phyloP scores from a whole-genome alignment of 2,113 vertebrate species.

The Vimba vimba region DNA sequence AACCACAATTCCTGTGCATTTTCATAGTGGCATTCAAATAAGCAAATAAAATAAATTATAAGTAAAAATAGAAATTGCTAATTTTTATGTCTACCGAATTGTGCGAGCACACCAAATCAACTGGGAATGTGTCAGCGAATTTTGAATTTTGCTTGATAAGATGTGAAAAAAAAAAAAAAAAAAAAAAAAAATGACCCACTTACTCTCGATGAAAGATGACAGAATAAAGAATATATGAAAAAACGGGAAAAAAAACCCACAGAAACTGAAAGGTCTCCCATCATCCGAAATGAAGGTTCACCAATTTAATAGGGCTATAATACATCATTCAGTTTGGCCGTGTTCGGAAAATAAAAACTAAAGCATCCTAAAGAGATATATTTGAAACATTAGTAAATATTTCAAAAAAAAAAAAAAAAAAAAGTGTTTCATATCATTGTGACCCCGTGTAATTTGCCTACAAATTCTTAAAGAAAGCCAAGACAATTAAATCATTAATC shows the following conservation, averaged over 20 bases:
- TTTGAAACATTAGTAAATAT: background rate
- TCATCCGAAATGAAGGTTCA: background rate
- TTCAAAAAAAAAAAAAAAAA: background rate
- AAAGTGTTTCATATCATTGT: background rate
- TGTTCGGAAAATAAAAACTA: background rate
- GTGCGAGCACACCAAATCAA: background rate
- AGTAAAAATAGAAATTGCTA: background rate
- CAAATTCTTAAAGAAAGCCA: no score
- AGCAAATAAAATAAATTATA: no score
- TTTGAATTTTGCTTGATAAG: background rate
- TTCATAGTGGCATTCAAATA: background rate
- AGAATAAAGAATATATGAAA: background rate
- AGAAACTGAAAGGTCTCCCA: background rate
- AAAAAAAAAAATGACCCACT: background rate
- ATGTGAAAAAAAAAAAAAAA: background rate
- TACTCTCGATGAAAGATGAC: background rate
- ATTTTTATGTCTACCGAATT: background rate
- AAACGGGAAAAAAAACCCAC: background rate
- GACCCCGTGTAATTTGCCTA: background rate
- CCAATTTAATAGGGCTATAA: background rate
- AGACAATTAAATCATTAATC: background rate
- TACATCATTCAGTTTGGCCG: background rate
- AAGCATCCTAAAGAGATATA: background rate
- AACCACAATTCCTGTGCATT: background rate
- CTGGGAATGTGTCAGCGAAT: background rate